Conservation (phyloP, 2,113 vertebrate genomes). For the Salvelinus namaycush region DNA sequence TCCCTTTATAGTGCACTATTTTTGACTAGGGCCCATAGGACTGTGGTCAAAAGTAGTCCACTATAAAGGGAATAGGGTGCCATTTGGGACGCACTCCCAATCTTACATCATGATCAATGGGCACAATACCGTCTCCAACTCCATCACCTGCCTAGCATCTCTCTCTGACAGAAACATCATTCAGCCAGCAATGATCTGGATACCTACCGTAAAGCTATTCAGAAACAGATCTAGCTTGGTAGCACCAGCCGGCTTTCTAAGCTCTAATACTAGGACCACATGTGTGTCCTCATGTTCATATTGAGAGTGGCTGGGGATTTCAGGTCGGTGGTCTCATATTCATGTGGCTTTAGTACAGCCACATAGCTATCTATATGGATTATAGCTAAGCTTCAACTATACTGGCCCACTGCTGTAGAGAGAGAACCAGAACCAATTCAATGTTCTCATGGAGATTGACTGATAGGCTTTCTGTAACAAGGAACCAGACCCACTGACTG, state of each 20-base stretch:
- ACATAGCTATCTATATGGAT: conserved; percentile 14
- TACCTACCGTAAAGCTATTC: too few species aligned
- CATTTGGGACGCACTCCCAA: not conserved
- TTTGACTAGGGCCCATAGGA: too few species aligned
- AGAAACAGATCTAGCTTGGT: not conserved
- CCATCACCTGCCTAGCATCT: not conserved
- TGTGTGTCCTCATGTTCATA: not conserved
- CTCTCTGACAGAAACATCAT: not conserved
- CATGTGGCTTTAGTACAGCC: conserved; percentile 13
- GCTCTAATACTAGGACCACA: not conserved
- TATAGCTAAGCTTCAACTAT: conserved; percentile 31
- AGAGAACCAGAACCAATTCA: not conserved
- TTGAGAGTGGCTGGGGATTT: conserved; percentile 1
- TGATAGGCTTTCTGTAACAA: not conserved
- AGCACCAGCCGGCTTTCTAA: not conserved
- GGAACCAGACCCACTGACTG: not conserved
- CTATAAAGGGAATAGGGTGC: too few species aligned
- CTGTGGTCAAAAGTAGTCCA: too few species aligned
- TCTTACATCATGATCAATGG: not conserved
- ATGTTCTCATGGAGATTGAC: not conserved
- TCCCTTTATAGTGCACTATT: too few species aligned
- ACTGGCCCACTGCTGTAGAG: conserved; percentile 1
- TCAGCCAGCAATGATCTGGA: not conserved
- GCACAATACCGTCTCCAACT: not conserved
- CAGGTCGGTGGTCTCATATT: conserved; percentile 16